Conservation (phyloP, 2,113 vertebrate species). For the Spheniscus mendiculus region DNA sequence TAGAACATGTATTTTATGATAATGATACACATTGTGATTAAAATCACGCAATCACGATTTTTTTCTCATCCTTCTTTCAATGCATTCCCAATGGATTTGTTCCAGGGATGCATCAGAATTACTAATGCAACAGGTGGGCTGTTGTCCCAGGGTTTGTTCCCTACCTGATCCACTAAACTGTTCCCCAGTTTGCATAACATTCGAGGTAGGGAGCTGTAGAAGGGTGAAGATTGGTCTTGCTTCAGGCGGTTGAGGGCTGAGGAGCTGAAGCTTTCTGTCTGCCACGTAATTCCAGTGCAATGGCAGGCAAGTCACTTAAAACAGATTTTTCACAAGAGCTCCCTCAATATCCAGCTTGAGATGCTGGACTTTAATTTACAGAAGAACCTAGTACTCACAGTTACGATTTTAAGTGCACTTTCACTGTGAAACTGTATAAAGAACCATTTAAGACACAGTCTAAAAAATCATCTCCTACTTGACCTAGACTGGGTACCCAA, state of each 20-base stretch:
- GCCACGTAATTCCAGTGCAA: background rate
- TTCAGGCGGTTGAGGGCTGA: background rate
- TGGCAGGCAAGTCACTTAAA: constrained; percentile 1
- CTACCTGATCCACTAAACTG: background rate
- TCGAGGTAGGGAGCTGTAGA: background rate
- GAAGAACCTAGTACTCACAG: background rate
- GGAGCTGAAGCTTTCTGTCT: background rate
- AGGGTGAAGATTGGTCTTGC: background rate
- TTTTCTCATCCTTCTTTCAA: background rate
- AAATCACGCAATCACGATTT: background rate
- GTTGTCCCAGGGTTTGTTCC: background rate
- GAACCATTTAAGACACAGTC: constrained; percentile 1
- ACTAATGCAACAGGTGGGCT: background rate
- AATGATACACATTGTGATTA: background rate
- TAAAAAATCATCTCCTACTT: constrained; percentile 38
- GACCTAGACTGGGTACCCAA: constrained; percentile 25
- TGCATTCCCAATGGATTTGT: background rate
- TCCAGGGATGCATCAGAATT: background rate
- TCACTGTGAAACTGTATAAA: constrained; percentile 1
- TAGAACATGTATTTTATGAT: background rate
- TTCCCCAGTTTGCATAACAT: background rate
- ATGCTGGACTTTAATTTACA: constrained; percentile 41
- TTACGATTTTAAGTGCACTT: constrained; percentile 43
- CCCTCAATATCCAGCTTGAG: constrained; percentile 29
- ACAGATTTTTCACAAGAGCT: constrained; percentile 31